Evolutionary conservation across 1,140 invertebrate species (phyloP), one percentile per base, ranked within the genome.

Genomic region (Drosophila baimaii): DNA sequence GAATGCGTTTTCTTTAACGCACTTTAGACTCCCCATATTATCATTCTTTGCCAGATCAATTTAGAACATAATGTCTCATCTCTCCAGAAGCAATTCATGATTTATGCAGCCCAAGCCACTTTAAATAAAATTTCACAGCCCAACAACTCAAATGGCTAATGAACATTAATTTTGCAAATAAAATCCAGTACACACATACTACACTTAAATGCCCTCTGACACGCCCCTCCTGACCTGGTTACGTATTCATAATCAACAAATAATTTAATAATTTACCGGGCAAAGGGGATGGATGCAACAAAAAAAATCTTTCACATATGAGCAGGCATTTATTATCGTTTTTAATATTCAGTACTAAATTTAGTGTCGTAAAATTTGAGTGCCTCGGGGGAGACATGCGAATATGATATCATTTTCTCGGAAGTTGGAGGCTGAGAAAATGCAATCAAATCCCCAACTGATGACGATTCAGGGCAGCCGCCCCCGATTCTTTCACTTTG

Each of bases 361-460:
- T 82, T 59, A 63, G 46, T 81, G 55, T 78, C 79, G 59, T 81
- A 74, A 81, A 81, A 81, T 78, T 85, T 81, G 69, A 81, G 44
- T 82, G 76, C 54, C 75, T 47, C 49, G 23, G 43, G 58, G 27
- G 47, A 74, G 44, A 44, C 43, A 35, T 59, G 35, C 46, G 39
- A 57, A 44, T 47, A 47, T 49, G 46, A 57, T 57, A 66, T 64
- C 72, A 41, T 65, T 52, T 69, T 27, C 27, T 65, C 13, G 56
- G 31, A 10, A 33, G 51, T 15, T 54, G 17, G 31, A 25, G 55
- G 13, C 58, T 41, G 46, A 61, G 73, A 27, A 84, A 84, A 79
- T 86, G 84, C 84, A 88, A 88, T 88, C 83, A 86, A 86, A 88
- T 57, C 81, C 71, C 62, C 79, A 85, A 71, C 65, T 79, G 80